Evolutionary conservation across 2,888 invertebrate genomes (phyloP).

Genomic region (Acleris emargana): DNA sequence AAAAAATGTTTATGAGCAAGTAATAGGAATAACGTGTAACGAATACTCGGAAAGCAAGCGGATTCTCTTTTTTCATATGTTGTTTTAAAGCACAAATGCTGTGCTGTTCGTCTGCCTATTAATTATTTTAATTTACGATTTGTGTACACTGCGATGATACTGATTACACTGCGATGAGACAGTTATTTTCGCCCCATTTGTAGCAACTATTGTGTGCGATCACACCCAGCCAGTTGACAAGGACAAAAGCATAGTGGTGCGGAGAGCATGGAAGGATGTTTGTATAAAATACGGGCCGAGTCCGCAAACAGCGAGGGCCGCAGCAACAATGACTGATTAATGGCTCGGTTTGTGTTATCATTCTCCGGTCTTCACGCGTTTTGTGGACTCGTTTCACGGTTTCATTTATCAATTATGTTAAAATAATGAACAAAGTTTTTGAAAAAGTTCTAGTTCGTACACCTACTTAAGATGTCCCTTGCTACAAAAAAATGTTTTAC

Average conservation of each 20-base stretch:
- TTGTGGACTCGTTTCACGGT: constrained; percentile 80
- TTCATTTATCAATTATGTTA: constrained; percentile 53
- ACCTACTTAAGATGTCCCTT: not conserved
- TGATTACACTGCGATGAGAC: too few relatives aligned
- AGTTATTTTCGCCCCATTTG: constrained; percentile 74
- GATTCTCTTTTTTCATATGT: constrained; percentile 11
- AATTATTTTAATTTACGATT: constrained; percentile 64
- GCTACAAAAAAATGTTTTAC: constrained; percentile 28
- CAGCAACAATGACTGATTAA: constrained; percentile 80
- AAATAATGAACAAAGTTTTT: constrained; percentile 30
- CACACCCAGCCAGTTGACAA: constrained; percentile 74
- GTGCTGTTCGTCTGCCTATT: constrained; percentile 29
- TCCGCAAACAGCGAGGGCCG: constrained; percentile 74
- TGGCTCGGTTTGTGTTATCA: constrained; percentile 77
- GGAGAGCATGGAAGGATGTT: constrained; percentile 56
- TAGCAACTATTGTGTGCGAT: constrained; percentile 69
- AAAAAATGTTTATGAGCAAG: not conserved
- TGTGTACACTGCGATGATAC: constrained; percentile 72
- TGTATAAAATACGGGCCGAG: constrained; percentile 64
- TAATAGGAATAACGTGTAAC: not conserved
- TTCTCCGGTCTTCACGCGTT: constrained; percentile 75
- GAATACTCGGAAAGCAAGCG: constrained; percentile 5
- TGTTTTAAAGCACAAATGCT: constrained; percentile 13
- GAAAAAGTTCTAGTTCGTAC: not conserved
- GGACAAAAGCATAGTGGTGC: constrained; percentile 62